Conservation (phyloP, 2,797 vertebrate genomes). For the Falco naumanni region DNA sequence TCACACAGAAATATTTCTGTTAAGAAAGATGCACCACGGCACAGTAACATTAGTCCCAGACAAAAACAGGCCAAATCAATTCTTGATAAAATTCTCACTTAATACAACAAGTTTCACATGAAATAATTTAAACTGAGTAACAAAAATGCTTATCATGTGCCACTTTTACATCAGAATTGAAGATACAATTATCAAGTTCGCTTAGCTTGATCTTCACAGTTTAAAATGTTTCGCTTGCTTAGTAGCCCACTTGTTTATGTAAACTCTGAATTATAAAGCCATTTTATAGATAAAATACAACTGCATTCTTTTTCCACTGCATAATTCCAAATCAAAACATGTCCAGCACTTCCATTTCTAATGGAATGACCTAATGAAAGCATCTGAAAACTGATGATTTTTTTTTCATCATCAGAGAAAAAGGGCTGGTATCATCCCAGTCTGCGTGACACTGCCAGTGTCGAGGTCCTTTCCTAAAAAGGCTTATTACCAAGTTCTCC, state of each 20-base stretch:
- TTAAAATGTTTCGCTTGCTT: background rate
- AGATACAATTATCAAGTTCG: background rate
- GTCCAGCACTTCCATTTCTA: background rate
- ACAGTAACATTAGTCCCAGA: background rate
- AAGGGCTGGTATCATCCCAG: background rate
- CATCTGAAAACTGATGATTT: background rate
- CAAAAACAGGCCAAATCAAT: background rate
- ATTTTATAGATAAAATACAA: background rate
- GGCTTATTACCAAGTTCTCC: background rate
- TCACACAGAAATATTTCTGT: background rate
- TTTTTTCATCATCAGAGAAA: background rate
- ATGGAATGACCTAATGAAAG: background rate
- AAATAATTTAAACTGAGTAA: background rate
- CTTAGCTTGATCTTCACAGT: background rate
- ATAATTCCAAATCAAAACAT: background rate
- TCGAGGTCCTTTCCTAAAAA: background rate
- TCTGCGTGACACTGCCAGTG: background rate
- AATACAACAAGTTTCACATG: background rate
- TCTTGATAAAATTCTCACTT: background rate
- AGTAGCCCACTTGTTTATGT: background rate
- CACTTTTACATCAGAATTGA: background rate
- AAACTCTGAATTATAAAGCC: background rate
- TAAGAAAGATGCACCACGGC: background rate
- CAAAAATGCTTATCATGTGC: background rate
- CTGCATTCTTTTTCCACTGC: background rate